Percentiles rank a stretch among this genome's conserved stretches.
These are phyloP conservation scores for Metridium senile DNA, from an alignment of 92 coral and sea anemone genomes.

Conservation along the genomic window DNA sequence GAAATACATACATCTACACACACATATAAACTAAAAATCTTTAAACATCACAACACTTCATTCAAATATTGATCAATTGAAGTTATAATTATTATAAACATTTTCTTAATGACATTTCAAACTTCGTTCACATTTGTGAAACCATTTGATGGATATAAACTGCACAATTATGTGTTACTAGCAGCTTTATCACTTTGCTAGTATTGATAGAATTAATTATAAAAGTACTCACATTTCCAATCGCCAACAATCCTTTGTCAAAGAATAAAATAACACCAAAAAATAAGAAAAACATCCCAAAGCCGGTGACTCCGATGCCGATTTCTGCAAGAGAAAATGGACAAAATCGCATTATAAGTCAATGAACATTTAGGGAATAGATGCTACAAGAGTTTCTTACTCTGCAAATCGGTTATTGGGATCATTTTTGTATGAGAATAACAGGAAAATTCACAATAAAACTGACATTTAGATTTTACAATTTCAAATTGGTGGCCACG, in stretches of 20 bases:
- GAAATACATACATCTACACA: neutral
- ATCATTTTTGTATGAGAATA: constrained; percentile 62
- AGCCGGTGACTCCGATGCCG: constrained; percentile 98
- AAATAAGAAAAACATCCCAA: constrained; percentile 95
- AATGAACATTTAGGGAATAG: neutral
- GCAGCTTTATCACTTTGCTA: neutral
- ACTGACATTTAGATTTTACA: constrained; percentile 5
- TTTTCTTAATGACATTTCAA: neutral
- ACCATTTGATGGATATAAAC: too few relatives aligned
- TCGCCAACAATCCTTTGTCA: constrained; percentile 98
- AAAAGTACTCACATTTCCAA: constrained; percentile 91
- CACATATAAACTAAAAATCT: neutral
- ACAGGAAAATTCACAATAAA: neutral
- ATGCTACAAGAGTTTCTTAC: constrained; percentile 47
- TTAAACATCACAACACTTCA: neutral
- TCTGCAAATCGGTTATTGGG: constrained; percentile 96
- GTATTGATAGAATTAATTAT: neutral
- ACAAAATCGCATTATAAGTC: neutral
- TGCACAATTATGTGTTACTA: too few relatives aligned
- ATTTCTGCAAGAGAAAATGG: constrained; percentile 71
- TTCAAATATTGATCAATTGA: neutral
- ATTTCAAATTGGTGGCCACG: constrained; percentile 53
- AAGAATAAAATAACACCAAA: constrained; percentile 94
- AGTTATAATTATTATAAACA: neutral
- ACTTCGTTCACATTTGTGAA: too few relatives aligned